A percentile compares a stretch with the other conserved stretches of the same genome.
phyloP scores from a whole-genome alignment of 2,113 vertebrate genomes.

The Misgurnus mizolepis region DNA sequence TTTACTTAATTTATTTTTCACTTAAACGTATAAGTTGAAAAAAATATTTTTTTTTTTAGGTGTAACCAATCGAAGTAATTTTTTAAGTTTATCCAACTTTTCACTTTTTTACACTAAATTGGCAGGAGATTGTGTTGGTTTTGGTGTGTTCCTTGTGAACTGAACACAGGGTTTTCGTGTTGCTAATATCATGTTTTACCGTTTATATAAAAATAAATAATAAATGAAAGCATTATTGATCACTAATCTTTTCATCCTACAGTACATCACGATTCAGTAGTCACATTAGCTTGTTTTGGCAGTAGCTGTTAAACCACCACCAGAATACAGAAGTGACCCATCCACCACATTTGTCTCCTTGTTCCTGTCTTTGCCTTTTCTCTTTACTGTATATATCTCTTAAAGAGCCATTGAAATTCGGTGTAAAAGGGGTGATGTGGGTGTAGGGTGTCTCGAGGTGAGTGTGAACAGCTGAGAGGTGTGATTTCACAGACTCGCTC shows the following conservation, averaged over 20 bases:
- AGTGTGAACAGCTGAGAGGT: slow-evolving; percentile 93
- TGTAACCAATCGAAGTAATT: too few species aligned
- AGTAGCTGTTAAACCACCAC: slow-evolving; percentile 58
- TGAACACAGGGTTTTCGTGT: too few species aligned
- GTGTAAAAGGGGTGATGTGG: slow-evolving; percentile 64
- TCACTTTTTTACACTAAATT: too few species aligned
- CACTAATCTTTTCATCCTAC: background rate
- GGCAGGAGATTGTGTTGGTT: too few species aligned
- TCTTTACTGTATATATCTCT: background rate
- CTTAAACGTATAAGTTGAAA: too few species aligned
- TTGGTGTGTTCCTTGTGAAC: too few species aligned
- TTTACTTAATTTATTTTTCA: too few species aligned
- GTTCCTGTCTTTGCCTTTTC: slow-evolving; percentile 45
- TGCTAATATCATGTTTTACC: too few species aligned
- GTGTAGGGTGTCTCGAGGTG: slow-evolving; percentile 79
- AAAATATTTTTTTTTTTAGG: too few species aligned
- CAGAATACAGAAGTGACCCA: slow-evolving; percentile 61
- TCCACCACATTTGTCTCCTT: slow-evolving; percentile 66
- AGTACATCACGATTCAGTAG: background rate
- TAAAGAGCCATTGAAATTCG: slow-evolving; percentile 70
- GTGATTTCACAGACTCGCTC: slow-evolving; percentile 84
- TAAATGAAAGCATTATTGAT: background rate
- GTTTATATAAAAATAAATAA: background rate
- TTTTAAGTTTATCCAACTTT: too few species aligned
- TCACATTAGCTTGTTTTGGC: slow-evolving; percentile 52